Evolutionary conservation across 2,888 invertebrate genomes (phyloP).

Genomic region (Trichacis sp.): DNA sequence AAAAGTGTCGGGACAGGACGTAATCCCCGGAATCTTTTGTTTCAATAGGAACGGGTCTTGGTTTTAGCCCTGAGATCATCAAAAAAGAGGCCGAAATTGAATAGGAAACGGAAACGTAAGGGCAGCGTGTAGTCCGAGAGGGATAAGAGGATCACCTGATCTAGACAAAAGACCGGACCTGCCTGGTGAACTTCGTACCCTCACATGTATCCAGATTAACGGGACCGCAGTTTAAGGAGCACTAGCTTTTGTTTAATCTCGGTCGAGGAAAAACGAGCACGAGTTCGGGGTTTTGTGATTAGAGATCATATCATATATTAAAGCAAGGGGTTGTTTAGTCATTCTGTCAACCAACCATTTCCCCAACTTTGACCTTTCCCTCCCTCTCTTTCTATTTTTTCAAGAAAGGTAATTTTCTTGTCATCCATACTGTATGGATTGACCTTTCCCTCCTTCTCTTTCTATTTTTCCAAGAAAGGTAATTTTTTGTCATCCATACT

Average conservation of each 20-base stretch:
- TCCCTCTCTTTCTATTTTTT: too few species aligned
- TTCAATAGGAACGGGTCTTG: background rate
- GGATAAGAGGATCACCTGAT: slow-evolving; percentile 63
- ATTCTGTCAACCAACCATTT: too few species aligned
- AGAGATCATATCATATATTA: too few species aligned
- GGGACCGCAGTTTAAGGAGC: slow-evolving; percentile 66
- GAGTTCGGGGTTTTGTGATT: slow-evolving; percentile 32
- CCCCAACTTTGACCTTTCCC: too few species aligned
- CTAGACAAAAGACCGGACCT: slow-evolving; percentile 62
- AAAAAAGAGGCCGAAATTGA: slow-evolving; percentile 33
- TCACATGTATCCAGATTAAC: slow-evolving; percentile 68
- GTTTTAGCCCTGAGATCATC: slow-evolving; percentile 22
- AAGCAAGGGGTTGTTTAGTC: too few species aligned
- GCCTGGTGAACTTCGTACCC: slow-evolving; percentile 50
- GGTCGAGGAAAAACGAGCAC: slow-evolving; percentile 46
- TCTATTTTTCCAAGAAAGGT: too few species aligned
- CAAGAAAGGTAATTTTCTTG: too few species aligned
- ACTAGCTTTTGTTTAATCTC: slow-evolving; percentile 67
- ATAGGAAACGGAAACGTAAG: slow-evolving; percentile 31
- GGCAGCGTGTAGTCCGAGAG: slow-evolving; percentile 41
- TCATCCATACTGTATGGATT: too few species aligned
- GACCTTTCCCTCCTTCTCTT: too few species aligned
- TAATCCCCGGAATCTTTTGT: background rate
- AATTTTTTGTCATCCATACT: too few species aligned
- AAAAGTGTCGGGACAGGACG: too few species aligned